A percentile compares a stretch with the other conserved stretches of the same genome.
Evolutionary conservation across 2,113 vertebrate species (phyloP).

Genomic region (Hydrolagus affinis): DNA sequence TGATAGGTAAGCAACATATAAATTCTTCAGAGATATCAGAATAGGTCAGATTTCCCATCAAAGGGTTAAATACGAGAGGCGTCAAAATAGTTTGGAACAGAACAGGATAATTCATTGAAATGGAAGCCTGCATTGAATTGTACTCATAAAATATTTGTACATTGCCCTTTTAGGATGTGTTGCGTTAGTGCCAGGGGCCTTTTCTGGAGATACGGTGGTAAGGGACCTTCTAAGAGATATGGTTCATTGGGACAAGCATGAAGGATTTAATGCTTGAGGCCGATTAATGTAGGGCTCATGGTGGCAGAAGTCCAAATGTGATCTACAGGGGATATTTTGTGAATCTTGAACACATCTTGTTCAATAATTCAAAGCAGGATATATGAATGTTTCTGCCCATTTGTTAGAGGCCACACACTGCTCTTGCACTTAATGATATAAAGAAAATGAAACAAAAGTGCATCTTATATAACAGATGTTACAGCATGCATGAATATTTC

Average conservation of each 20-base stretch:
- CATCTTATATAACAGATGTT: neutral
- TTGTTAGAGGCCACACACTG: neutral
- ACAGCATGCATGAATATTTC: neutral
- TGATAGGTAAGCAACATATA: too few species aligned
- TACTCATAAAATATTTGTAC: neutral
- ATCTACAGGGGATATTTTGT: neutral
- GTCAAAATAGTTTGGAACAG: neutral
- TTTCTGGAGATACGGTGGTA: neutral
- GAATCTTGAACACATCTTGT: neutral
- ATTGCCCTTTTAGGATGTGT: neutral
- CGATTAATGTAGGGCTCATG: neutral
- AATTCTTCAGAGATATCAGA: too few species aligned
- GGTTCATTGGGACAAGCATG: neutral
- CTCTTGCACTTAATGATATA: neutral
- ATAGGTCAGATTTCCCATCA: too few species aligned
- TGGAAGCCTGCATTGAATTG: neutral
- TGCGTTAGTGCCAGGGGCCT: neutral
- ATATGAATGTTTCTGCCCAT: neutral
- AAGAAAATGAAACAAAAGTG: neutral
- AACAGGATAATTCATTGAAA: neutral
- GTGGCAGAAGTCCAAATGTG: neutral
- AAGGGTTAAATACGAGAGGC: neutral
- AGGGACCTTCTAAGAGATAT: neutral
- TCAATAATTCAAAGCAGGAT: conserved; percentile 9
- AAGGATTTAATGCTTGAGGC: conserved; percentile 11